Evolutionary conservation across 2,888 invertebrate species (phyloP).

Genomic region (Trichacis sp.): DNA sequence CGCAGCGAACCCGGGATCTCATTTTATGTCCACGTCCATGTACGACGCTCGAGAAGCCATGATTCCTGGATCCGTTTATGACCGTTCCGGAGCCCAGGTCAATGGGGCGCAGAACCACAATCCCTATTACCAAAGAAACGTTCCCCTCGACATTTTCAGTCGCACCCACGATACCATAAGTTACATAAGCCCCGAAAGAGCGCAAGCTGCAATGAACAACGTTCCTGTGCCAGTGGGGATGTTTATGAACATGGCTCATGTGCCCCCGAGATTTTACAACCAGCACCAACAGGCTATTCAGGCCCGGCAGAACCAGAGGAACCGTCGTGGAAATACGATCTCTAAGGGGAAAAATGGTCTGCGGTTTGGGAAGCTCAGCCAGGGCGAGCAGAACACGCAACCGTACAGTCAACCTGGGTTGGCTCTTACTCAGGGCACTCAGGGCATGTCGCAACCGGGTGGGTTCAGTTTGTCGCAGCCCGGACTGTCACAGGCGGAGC

Average conservation of each 20-base stretch:
- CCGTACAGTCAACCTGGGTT: conserved; percentile 73
- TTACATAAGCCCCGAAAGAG: conserved; percentile 89
- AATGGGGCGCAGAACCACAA: conserved; percentile 63
- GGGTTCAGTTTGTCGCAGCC: conserved; percentile 76
- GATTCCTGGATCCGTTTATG: conserved; percentile 93
- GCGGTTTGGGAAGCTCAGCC: conserved; percentile 70
- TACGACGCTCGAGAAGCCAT: conserved; percentile 96
- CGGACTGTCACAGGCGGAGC: conserved; percentile 79
- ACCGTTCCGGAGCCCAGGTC: conserved; percentile 74
- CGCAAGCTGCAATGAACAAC: conserved; percentile 80
- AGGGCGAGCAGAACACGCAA: conserved; percentile 81
- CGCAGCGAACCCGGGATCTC: conserved; percentile 93
- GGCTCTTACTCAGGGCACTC: conserved; percentile 69
- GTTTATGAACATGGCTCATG: conserved; percentile 90
- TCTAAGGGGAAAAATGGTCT: conserved; percentile 52
- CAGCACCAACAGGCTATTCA: conserved; percentile 79
- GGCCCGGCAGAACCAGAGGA: conserved; percentile 70
- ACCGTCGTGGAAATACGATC: conserved; percentile 50
- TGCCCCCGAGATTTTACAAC: conserved; percentile 82
- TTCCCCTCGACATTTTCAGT: conserved; percentile 75
- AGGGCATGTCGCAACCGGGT: conserved; percentile 80
- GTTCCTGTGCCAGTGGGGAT: conserved; percentile 94
- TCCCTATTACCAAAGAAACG: conserved; percentile 67
- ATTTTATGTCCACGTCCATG: conserved; percentile 97
- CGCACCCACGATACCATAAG: conserved; percentile 91